A percentile compares a stretch with the other conserved stretches of the same genome.
Evolutionary conservation across 2,113 vertebrate genomes (phyloP).

Genomic region (Athene noctua): DNA sequence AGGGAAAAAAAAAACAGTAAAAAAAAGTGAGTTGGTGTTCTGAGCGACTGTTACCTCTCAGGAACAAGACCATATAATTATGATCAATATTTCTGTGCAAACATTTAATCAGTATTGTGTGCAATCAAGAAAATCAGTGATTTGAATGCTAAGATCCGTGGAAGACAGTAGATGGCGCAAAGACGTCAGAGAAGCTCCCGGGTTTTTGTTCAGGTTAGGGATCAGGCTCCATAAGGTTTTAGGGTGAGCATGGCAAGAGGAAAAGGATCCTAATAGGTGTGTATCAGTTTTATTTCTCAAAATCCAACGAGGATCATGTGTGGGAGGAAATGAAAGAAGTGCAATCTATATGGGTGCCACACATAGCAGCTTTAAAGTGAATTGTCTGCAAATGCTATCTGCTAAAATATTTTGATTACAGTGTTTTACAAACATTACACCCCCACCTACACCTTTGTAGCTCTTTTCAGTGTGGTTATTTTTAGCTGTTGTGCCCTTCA

Average conservation of each 20-base stretch:
- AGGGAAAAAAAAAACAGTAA: not conserved
- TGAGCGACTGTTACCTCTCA: not conserved
- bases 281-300: not conserved
- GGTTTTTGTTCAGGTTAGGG: not conserved
- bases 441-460: not conserved
- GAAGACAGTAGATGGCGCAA: slow-evolving; percentile 12
- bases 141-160: not conserved
- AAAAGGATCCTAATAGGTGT: not conserved
- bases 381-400: not conserved
- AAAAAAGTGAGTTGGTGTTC: not conserved
- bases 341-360: not conserved
- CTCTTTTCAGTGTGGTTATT: not conserved
- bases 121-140: not conserved
- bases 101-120: not conserved
- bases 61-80: not conserved
- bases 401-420: not conserved
- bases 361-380: not conserved
- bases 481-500: not conserved
- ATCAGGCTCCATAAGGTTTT: not conserved
- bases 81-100: not conserved
- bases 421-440: not conserved
- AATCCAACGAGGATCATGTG: not conserved
- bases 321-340: not conserved
- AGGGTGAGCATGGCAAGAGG: not conserved
- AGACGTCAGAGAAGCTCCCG: rapidly evolving